Evolutionary conservation across 2,113 vertebrate genomes (phyloP).

Genomic region (Otolemur garnettii): DNA sequence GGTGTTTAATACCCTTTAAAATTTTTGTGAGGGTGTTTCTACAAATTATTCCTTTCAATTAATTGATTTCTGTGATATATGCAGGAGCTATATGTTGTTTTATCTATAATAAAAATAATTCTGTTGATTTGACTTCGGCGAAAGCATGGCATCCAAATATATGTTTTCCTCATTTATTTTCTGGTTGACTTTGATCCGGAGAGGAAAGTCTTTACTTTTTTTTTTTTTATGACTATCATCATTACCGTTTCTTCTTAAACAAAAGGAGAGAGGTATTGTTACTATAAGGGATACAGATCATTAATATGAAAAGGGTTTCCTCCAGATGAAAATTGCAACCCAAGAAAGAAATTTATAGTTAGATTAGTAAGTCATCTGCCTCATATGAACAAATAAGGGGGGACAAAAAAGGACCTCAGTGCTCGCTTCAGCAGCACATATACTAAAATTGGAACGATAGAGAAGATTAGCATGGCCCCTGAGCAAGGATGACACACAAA

Average conservation of each 20-base stretch:
- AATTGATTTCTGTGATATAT: constrained; percentile 89
- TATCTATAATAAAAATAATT: constrained; percentile 78
- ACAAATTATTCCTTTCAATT: constrained; percentile 92
- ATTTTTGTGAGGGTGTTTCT: constrained; percentile 90
- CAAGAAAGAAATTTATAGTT: constrained; percentile 78
- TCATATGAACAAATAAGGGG: constrained; percentile 71
- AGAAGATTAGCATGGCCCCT: too few relatives aligned
- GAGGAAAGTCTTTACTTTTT: constrained; percentile 23
- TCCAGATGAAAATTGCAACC: constrained; percentile 77
- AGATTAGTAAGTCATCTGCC: constrained; percentile 75
- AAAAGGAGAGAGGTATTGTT: constrained; percentile 71
- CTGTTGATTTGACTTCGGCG: constrained; percentile 75
- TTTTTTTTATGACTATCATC: constrained; percentile 44
- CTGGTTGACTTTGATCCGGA: constrained; percentile 52
- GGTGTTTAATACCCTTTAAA: constrained; percentile 92
- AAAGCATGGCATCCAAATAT: constrained; percentile 19
- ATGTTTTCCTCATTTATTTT: constrained; percentile 13
- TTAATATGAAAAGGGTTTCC: constrained; percentile 73
- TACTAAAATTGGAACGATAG: too few relatives aligned
- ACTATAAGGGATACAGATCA: constrained; percentile 67
- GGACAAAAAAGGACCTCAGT: not conserved
- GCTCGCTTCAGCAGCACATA: too few relatives aligned
- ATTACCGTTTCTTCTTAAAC: constrained; percentile 70
- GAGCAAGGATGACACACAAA: too few relatives aligned
- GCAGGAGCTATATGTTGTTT: constrained; percentile 83